Percentiles rank a stretch among this genome's conserved stretches.
Conservation (phyloP, 2,113 vertebrate genomes). For the Bombycilla garrulus region DNA sequence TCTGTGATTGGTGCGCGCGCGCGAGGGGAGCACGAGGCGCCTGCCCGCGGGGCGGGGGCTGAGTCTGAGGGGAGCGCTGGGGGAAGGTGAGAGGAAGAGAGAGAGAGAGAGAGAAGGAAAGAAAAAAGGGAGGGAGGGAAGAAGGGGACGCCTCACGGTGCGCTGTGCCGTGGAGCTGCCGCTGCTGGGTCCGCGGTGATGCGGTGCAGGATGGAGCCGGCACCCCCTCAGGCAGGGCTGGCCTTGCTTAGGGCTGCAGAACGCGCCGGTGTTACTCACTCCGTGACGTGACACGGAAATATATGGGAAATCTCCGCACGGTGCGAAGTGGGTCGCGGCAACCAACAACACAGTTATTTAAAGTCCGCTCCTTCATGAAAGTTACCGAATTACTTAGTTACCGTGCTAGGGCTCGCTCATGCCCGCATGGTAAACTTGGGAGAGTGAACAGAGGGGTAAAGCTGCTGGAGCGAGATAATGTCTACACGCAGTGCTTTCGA, state of each 20-base stretch:
- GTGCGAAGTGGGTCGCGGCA: neutral
- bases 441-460: neutral
- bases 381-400: neutral
- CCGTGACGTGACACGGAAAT: neutral
- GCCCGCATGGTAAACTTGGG: rapidly evolving
- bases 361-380: neutral
- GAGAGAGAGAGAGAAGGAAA: neutral
- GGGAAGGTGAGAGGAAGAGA: neutral
- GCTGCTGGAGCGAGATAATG: neutral
- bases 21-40: neutral
- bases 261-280: rapidly evolving
- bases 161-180: neutral
- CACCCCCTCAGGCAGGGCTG: no score
- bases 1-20: constrained; percentile 5
- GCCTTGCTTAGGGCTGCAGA: neutral
- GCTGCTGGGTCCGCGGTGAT: rapidly evolving
- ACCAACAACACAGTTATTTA: neutral
- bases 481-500: neutral
- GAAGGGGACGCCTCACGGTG: neutral
- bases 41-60: neutral
- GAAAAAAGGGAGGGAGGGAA: no score
- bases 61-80: neutral
- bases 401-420: neutral
- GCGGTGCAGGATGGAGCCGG: neutral
- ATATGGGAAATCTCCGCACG: neutral